Percentiles rank a stretch among this genome's conserved stretches.
phyloP scores from a whole-genome alignment of 2,113 vertebrate species.

The Chionodraco myersi region DNA sequence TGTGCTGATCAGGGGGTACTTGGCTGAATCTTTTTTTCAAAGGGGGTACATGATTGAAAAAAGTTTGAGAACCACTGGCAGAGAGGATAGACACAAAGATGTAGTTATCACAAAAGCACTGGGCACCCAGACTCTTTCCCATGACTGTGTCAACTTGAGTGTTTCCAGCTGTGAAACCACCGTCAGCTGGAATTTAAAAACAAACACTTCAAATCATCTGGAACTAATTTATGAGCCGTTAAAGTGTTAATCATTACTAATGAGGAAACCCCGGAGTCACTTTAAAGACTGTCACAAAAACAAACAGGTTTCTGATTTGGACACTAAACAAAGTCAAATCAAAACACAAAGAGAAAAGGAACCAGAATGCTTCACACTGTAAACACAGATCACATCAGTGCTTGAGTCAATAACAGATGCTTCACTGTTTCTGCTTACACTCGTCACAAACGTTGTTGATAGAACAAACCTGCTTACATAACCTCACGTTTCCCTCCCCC shows the following conservation, averaged over 20 bases:
- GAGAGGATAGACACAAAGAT: background rate
- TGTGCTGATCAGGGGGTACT: too few relatives aligned
- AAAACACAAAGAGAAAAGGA: background rate
- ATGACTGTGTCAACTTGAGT: background rate
- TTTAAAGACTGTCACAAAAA: background rate
- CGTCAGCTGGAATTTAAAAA: background rate
- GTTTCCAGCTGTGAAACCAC: background rate
- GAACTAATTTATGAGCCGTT: background rate
- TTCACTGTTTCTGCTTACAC: background rate
- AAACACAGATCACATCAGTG: background rate
- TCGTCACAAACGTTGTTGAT: conserved; percentile 10
- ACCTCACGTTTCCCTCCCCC: background rate
- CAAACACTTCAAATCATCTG: background rate
- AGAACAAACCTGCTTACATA: conserved; percentile 11
- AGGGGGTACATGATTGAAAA: too few relatives aligned
- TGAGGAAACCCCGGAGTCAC: background rate
- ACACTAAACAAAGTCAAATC: background rate
- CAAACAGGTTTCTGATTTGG: background rate
- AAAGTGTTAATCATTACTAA: conserved; percentile 2
- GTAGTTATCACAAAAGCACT: background rate
- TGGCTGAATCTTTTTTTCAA: too few relatives aligned
- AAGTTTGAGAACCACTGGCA: background rate
- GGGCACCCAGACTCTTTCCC: background rate
- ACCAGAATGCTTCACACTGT: background rate
- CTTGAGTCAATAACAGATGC: background rate